Percentiles rank a stretch among this genome's conserved stretches.
Conservation (phyloP, 2,888 invertebrate species). For the Dichetophora obliterata region DNA sequence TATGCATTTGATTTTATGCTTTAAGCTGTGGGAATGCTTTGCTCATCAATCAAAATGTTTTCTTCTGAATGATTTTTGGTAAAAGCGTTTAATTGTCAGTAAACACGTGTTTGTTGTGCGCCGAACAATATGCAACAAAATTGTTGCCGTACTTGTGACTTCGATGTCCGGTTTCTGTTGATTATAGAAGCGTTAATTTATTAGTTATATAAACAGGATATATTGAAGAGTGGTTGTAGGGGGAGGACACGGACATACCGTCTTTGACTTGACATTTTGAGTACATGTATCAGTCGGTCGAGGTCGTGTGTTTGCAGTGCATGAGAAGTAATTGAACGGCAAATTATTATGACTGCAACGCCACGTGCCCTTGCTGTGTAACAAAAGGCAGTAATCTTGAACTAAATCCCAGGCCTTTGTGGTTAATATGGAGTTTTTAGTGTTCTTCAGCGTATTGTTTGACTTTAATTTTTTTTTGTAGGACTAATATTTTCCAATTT, state of each 20-base stretch:
- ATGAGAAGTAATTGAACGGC: conserved; percentile 47
- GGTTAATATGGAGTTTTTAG: too few relatives aligned
- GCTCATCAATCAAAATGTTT: conserved; percentile 45
- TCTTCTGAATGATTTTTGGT: conserved; percentile 7
- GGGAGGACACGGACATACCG: not conserved
- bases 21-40: conserved; percentile 22
- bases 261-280: conserved; percentile 35
- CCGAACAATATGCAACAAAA: conserved; percentile 39
- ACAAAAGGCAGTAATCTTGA: not conserved
- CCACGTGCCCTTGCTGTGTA: conserved; percentile 25
- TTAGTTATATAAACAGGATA: conserved; percentile 23
- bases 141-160: not conserved
- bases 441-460: too few relatives aligned
- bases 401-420: not conserved
- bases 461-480: too few relatives aligned
- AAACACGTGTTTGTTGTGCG: conserved; percentile 47
- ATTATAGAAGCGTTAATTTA: conserved; percentile 13
- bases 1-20: not conserved
- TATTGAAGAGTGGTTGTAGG: not conserved
- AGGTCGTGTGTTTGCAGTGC: conserved; percentile 29
- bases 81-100: conserved; percentile 45
- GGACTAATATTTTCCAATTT: too few relatives aligned
- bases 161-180: not conserved
- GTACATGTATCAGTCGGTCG: not conserved
- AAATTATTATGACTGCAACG: conserved; percentile 38